Evolutionary conservation across 1,140 invertebrate genomes (phyloP), one percentile per base, ranked within the genome.

Genomic region (Drosophila mauritiana): DNA sequence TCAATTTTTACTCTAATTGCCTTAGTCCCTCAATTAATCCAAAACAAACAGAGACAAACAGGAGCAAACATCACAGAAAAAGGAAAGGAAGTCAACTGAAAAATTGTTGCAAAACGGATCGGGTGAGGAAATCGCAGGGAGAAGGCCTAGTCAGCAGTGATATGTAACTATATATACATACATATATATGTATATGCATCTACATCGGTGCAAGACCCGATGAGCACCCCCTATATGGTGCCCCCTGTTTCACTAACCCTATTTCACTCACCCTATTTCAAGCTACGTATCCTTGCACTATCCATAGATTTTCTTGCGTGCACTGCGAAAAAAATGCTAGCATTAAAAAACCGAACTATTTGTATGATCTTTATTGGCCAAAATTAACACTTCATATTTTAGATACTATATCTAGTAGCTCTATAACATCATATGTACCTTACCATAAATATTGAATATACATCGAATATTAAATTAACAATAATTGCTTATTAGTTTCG

Each of bases 1-100:
- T 74, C 51, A 74, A 74, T 51, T 74, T 74, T 64, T 49, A 55
- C 70, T 74, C 73, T 75, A 75, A 75, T 75, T 75, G 72, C 59
- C 72, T 46, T 51, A 53, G 53, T 40, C 40, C 42, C 48, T 42
- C 53, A 64, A 75, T 75, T 75, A 75, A 75, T 75, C 72, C 59
- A 40, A 43, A 55, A 46, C 27, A 74, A 48, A 73, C 49, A 63
- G 43, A 43, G 57, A 17, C 13, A 49, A 36, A 4, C 43, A 31
- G 31, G n/a, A 49, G 22, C 15, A 48, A n/a, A 36, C 45, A 49
- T 13, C 20, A 22, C 17, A 20, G 34, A 17, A 42, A 63, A 67
- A 67, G 34, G 13, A 34, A 5, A 17, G 0, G 69, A 63, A 49
- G 37, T 52, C 45, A 72, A 73, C 54, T 37, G 43, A 39, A 70